Percentiles rank a stretch among this genome's conserved stretches.
These are phyloP conservation scores for Pitangus sulphuratus DNA, from an alignment of 2,797 vertebrate species.

Conservation along the genomic window DNA sequence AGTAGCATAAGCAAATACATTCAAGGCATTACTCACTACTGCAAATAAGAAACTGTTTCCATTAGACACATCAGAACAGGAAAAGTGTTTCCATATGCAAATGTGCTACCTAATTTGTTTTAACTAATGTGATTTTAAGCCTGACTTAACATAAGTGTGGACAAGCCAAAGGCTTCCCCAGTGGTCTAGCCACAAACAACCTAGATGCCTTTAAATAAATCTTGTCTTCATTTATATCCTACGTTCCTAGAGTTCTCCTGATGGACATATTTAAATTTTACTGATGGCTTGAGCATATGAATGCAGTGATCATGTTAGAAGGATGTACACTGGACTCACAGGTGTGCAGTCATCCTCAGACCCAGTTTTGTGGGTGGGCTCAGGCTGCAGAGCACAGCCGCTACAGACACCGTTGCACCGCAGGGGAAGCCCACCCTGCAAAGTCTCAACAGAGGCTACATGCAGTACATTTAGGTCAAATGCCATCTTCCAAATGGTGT, in stretches of 20 bases:
- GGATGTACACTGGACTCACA: background rate
- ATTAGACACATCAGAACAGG: background rate
- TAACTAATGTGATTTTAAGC: slow-evolving; percentile 15
- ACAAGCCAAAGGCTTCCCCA: background rate
- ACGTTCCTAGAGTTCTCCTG: background rate
- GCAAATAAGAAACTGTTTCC: background rate
- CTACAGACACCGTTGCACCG: fast-evolving
- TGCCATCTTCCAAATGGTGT: background rate
- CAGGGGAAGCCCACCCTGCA: background rate
- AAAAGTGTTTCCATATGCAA: slow-evolving; percentile 9
- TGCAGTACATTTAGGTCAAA: background rate
- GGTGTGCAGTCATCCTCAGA: background rate
- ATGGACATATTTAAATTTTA: background rate
- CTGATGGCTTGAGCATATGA: background rate
- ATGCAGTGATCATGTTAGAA: background rate
- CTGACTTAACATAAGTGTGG: background rate
- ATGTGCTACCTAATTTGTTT: slow-evolving; percentile 1
- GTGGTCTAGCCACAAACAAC: background rate
- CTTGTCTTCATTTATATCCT: no score
- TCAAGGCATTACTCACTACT: background rate
- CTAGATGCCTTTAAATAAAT: background rate
- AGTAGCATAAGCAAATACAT: background rate
- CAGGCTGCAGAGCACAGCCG: background rate
- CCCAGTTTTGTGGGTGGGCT: background rate
- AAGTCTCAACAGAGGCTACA: background rate